Evolutionary conservation across 2,797 vertebrate genomes (phyloP).

Genomic region (Paedocypris micromegethes): DNA sequence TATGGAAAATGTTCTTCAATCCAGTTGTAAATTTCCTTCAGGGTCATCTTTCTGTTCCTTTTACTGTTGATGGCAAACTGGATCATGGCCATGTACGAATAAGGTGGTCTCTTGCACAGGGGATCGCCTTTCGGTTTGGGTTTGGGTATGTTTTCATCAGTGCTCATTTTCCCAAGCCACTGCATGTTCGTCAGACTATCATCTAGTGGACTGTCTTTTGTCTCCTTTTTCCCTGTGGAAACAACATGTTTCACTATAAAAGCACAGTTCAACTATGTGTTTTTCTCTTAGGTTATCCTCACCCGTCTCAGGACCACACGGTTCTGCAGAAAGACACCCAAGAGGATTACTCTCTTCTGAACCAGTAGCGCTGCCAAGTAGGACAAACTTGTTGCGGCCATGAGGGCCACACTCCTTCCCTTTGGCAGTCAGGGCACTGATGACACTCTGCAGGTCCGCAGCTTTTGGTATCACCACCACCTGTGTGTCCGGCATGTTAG

Average conservation of each 20-base stretch:
- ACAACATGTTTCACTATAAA: not conserved
- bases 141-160: slow-evolving; percentile 62
- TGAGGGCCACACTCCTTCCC: slow-evolving; percentile 79
- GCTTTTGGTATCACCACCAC: slow-evolving; percentile 80
- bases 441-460: slow-evolving; percentile 81
- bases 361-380: slow-evolving; percentile 68
- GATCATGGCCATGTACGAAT: slow-evolving; percentile 98
- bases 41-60: slow-evolving; percentile 80
- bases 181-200: slow-evolving; percentile 88
- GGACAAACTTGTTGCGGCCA: slow-evolving; percentile 90
- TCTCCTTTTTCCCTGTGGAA: slow-evolving; percentile 57
- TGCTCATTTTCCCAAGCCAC: slow-evolving; percentile 83
- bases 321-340: slow-evolving; percentile 26
- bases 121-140: slow-evolving; percentile 58
- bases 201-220: slow-evolving; percentile 66
- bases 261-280: not conserved
- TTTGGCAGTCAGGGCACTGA: slow-evolving; percentile 80
- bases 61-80: slow-evolving; percentile 97
- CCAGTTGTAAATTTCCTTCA: slow-evolving; percentile 96
- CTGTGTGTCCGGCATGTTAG: slow-evolving; percentile 79
- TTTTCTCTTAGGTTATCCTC: slow-evolving; percentile 33
- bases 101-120: slow-evolving; percentile 79
- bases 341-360: slow-evolving; percentile 36
- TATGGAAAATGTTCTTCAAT: slow-evolving; percentile 93
- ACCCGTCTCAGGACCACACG: slow-evolving; percentile 8